Evolutionary conservation across 2,797 vertebrate species (phyloP).

Genomic region (Neoniphon sammara): DNA sequence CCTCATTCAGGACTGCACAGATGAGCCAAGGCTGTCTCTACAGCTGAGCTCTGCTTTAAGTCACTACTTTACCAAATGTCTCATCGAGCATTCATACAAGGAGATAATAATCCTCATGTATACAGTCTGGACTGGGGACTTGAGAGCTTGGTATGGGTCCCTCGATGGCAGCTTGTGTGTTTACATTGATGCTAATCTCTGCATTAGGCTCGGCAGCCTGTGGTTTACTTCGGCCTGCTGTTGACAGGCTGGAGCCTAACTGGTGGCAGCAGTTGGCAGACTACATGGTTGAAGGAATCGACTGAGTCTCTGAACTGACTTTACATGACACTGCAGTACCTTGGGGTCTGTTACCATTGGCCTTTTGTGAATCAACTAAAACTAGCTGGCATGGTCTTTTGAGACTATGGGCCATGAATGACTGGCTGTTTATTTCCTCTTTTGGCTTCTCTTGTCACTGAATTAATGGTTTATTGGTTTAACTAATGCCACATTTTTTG

Average conservation of each 20-base stretch:
- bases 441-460: conserved; percentile 41
- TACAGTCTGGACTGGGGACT: conserved; percentile 9
- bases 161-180: conserved; percentile 38
- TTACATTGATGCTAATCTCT: conserved; percentile 34
- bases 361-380: conserved; percentile 43
- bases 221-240: conserved; percentile 43
- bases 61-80: conserved; percentile 19
- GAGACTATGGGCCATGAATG: conserved; percentile 55
- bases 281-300: conserved; percentile 58
- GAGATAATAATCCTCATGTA: conserved; percentile 42
- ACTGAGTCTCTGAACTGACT: conserved; percentile 39
- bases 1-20: background rate
- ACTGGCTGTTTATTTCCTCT: conserved; percentile 58
- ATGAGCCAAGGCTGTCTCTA: conserved; percentile 8
- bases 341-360: background rate
- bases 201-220: conserved; percentile 22
- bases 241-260: conserved; percentile 52
- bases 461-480: conserved; percentile 57
- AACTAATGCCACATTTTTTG: conserved; percentile 46
- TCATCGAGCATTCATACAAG: conserved; percentile 24
- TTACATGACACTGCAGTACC: conserved; percentile 26
- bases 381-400: conserved; percentile 55
- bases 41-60: conserved; percentile 26
- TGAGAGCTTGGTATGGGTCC: conserved; percentile 14
- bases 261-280: conserved; percentile 30